Percentiles rank a stretch among this genome's conserved stretches.
Conservation (phyloP, 1,140 invertebrate species). For the Drosophila nebulosa region DNA sequence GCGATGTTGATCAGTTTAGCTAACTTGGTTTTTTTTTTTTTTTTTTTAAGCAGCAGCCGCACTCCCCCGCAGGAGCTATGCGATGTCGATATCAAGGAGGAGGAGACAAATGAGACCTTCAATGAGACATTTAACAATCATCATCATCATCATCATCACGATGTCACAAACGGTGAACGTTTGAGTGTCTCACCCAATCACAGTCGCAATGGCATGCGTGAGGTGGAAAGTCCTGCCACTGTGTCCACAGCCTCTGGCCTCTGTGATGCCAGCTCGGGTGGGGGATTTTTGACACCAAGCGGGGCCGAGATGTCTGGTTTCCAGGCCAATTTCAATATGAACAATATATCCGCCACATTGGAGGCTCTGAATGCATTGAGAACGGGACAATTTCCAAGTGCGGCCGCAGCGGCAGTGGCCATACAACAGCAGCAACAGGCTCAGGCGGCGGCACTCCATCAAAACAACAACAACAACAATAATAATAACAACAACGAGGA, state of each 20-base stretch:
- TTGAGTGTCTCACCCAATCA: conserved; percentile 71
- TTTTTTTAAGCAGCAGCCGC: conserved; percentile 56
- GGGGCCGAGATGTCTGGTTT: conserved; percentile 62
- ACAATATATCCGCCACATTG: conserved; percentile 78
- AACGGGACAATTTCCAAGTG: conserved; percentile 67
- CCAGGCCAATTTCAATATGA: conserved; percentile 73
- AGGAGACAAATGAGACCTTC: conserved; percentile 76
- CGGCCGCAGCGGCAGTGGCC: conserved; percentile 70
- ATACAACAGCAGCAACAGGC: conserved; percentile 69
- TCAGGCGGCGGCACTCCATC: conserved; percentile 46
- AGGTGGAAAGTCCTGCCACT: conserved; percentile 61
- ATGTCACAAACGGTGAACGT: conserved; percentile 58
- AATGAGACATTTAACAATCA: conserved; percentile 67
- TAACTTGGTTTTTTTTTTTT: not conserved
- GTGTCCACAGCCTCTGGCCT: conserved; percentile 32
- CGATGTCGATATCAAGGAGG: conserved; percentile 79
- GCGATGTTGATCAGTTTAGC: not conserved
- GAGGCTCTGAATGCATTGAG: conserved; percentile 76
- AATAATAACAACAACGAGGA: conserved; percentile 65
- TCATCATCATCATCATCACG: conserved; percentile 34
- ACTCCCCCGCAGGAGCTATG: conserved; percentile 76
- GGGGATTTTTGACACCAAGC: conserved; percentile 43
- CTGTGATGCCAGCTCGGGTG: conserved; percentile 40
- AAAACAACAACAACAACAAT: conserved; percentile 43
- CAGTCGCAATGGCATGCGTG: conserved; percentile 67